Percentiles rank a stretch among this genome's conserved stretches.
These are phyloP conservation scores for Lonchura striata DNA, from an alignment of 2,113 vertebrate genomes.

Conservation along the genomic window DNA sequence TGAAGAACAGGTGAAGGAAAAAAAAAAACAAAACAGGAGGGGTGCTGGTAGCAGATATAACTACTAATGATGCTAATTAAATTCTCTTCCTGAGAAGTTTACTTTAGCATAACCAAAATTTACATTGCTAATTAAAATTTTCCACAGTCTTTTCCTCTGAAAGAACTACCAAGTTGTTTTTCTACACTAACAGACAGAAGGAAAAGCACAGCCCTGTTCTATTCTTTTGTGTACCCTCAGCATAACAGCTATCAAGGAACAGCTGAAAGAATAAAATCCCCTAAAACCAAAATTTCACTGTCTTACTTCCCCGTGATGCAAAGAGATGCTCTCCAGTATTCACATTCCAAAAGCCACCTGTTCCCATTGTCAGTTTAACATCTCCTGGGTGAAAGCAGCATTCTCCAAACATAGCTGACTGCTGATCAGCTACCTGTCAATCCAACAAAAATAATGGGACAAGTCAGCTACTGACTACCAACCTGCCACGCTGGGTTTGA, in stretches of 20 bases:
- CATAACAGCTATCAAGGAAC: neutral
- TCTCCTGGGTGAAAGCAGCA: constrained; percentile 93
- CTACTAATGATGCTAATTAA: neutral
- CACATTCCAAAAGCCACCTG: constrained; percentile 93
- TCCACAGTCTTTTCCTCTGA: neutral
- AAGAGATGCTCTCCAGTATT: constrained; percentile 88
- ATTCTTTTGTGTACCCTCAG: neutral
- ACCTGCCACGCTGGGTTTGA: neutral
- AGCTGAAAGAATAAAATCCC: neutral
- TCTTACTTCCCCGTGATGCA: constrained; percentile 78
- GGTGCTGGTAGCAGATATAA: neutral
- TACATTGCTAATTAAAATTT: neutral
- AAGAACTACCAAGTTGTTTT: neutral
- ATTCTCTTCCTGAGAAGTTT: neutral
- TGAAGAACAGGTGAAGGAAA: neutral
- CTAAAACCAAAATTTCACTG: neutral
- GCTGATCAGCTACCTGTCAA: constrained; percentile 91
- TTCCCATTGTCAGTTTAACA: constrained; percentile 96
- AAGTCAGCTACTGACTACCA: neutral
- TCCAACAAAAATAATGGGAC: neutral
- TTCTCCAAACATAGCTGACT: constrained; percentile 96
- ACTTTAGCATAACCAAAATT: neutral
- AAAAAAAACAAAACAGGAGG: neutral
- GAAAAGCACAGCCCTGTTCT: neutral
- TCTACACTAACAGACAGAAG: neutral